Conservation (phyloP, 92 coral and sea anemone genomes). For the Anthopleura xanthogrammica region DNA sequence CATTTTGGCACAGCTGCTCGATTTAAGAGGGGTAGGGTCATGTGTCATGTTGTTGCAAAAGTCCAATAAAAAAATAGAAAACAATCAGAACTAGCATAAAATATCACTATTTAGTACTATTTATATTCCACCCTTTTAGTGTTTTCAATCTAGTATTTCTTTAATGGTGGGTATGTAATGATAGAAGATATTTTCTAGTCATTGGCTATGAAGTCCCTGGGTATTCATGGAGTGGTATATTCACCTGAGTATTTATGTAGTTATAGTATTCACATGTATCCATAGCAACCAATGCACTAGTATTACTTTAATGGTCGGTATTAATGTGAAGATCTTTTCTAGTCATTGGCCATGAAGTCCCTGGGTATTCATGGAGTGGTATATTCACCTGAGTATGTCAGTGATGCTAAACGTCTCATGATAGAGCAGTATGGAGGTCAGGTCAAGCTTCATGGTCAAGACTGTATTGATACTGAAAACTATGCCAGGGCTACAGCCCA, state of each 20-base stretch:
- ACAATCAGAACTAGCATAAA: too few relatives aligned
- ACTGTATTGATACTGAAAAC: slow-evolving; percentile 82
- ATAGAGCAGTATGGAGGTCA: slow-evolving; percentile 64
- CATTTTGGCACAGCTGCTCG: too few relatives aligned
- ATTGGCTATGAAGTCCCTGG: slow-evolving; percentile 64
- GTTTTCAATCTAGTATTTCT: too few relatives aligned
- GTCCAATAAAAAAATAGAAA: too few relatives aligned
- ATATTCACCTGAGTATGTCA: slow-evolving; percentile 62
- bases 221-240: slow-evolving; percentile 58
- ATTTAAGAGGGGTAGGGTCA: too few relatives aligned
- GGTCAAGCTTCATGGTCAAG: slow-evolving; percentile 59
- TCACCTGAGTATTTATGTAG: slow-evolving; percentile 67
- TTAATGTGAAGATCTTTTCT: not conserved
- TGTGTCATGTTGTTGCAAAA: too few relatives aligned
- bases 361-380: slow-evolving; percentile 62
- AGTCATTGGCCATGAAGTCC: slow-evolving; percentile 78
- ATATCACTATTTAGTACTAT: too few relatives aligned
- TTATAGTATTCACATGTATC: too few relatives aligned
- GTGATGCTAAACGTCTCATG: slow-evolving; percentile 56
- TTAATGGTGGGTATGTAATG: not conserved
- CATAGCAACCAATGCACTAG: too few relatives aligned
- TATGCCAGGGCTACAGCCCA: slow-evolving; percentile 66
- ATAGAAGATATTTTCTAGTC: slow-evolving; percentile 56
- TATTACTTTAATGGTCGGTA: not conserved
- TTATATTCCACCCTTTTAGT: too few relatives aligned